Evolutionary conservation across 2,797 vertebrate species (phyloP).

Genomic region (Platalea minor): DNA sequence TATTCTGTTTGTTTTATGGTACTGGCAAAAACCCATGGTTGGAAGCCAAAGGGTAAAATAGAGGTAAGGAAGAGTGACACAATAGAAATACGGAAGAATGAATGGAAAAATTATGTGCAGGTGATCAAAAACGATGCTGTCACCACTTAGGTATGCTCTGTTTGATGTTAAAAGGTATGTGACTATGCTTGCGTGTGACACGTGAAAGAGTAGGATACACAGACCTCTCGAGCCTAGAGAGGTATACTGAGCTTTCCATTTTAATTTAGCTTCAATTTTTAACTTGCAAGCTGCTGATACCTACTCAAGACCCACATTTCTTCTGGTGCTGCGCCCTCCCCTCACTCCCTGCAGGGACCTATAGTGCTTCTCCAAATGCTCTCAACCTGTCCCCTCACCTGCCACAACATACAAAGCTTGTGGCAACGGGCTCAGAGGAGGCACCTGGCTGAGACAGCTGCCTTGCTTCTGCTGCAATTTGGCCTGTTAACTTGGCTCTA

Average conservation of each 20-base stretch:
- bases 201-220: not conserved
- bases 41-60: not conserved
- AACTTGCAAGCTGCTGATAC: not conserved
- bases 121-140: not conserved
- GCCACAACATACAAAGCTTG: not conserved
- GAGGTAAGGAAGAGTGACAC: not conserved
- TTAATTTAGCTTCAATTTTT: not conserved
- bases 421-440: not conserved
- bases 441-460: not conserved
- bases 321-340: not conserved
- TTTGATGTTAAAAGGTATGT: not conserved
- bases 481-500: not conserved
- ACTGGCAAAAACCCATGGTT: not conserved
- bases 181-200: accelerated
- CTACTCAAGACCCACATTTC: not conserved
- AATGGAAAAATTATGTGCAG: not conserved
- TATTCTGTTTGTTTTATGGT: not conserved
- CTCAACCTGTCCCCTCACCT: not conserved
- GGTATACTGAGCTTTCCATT: not conserved
- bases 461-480: not conserved
- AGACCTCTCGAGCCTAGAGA: not conserved
- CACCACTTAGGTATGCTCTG: not conserved
- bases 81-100: not conserved
- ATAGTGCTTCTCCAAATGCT: not conserved
- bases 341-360: not conserved